These are phyloP conservation scores for Lysandra bellargus DNA, from an alignment of 2,888 invertebrate genomes.

Conservation along the genomic window DNA sequence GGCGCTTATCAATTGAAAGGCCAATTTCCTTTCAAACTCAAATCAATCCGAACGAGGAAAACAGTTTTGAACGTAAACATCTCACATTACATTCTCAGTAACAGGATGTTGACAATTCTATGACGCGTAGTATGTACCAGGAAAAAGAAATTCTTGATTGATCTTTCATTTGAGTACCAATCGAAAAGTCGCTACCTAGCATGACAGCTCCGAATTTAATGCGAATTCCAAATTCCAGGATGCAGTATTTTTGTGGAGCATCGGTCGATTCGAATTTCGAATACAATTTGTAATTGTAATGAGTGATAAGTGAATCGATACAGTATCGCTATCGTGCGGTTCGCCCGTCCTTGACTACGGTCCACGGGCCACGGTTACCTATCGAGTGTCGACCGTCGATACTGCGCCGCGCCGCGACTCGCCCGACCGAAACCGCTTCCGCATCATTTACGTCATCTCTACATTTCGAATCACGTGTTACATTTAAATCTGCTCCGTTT, in stretches of 20 bases:
- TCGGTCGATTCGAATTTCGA: conserved; percentile 8
- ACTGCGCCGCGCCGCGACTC: conserved; percentile 43
- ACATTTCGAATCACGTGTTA: conserved; percentile 35
- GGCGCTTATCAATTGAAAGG: conserved; percentile 15
- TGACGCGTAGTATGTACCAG: conserved; percentile 44
- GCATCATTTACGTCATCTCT: conserved; percentile 57
- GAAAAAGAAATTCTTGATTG: conserved; percentile 49
- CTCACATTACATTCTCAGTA: conserved; percentile 21
- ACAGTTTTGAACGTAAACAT: conserved; percentile 3
- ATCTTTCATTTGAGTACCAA: not conserved
- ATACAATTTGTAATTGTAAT: conserved; percentile 25
- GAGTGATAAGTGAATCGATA: conserved; percentile 40
- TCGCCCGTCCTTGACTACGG: conserved; percentile 65
- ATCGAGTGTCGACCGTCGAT: conserved; percentile 32
- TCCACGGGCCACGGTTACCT: conserved; percentile 45
- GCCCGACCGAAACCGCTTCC: conserved; percentile 70
- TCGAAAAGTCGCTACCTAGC: not conserved
- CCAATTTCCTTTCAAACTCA: conserved; percentile 22
- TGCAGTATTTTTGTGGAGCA: conserved; percentile 1
- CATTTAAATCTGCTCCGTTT: conserved; percentile 34
- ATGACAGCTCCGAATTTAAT: not conserved
- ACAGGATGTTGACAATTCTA: conserved; percentile 18
- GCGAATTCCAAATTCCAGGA: not conserved
- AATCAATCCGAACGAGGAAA: not conserved
- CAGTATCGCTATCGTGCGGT: conserved; percentile 56